Evolutionary conservation across 2,888 invertebrate species (phyloP).

Genomic region (Lepidocyrtinus sp.): DNA sequence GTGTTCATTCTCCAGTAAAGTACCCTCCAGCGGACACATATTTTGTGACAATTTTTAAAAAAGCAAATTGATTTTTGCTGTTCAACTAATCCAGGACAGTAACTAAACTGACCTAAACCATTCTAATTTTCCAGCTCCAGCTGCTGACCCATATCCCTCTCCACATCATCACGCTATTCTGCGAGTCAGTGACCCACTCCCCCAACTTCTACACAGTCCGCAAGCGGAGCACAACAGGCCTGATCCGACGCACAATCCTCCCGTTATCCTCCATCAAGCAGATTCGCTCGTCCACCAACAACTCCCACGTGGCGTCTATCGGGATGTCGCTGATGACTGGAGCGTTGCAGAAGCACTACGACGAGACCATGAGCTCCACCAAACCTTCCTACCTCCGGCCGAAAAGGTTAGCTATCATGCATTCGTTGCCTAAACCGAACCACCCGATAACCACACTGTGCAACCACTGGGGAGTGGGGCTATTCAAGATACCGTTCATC

Average conservation of each 20-base stretch:
- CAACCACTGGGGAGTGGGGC: constrained; percentile 68
- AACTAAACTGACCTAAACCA: too few relatives aligned
- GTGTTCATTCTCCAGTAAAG: too few relatives aligned
- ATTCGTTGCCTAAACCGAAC: constrained; percentile 65
- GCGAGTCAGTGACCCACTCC: constrained; percentile 58
- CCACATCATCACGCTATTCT: constrained; percentile 55
- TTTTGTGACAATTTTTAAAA: too few relatives aligned
- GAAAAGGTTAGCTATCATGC: constrained; percentile 63
- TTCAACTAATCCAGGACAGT: too few relatives aligned
- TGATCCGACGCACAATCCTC: constrained; percentile 61
- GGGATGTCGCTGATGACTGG: constrained; percentile 67
- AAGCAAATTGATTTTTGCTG: too few relatives aligned
- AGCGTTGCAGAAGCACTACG: constrained; percentile 62
- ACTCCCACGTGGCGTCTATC: constrained; percentile 66
- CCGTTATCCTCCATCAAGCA: constrained; percentile 58
- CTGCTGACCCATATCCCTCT: constrained; percentile 52
- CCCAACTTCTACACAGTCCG: constrained; percentile 61
- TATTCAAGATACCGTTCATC: constrained; percentile 65
- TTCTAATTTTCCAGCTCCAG: constrained; percentile 33
- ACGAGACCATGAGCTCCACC: background rate
- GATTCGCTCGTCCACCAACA: constrained; percentile 53
- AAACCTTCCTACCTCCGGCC: constrained; percentile 30
- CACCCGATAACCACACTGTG: constrained; percentile 65
- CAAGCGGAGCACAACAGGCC: constrained; percentile 61
- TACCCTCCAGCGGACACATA: too few relatives aligned